A percentile compares a stretch with the other conserved stretches of the same genome.
These are phyloP conservation scores for Urocynchramus pylzowi DNA, from an alignment of 2,113 vertebrate genomes.

Conservation along the genomic window DNA sequence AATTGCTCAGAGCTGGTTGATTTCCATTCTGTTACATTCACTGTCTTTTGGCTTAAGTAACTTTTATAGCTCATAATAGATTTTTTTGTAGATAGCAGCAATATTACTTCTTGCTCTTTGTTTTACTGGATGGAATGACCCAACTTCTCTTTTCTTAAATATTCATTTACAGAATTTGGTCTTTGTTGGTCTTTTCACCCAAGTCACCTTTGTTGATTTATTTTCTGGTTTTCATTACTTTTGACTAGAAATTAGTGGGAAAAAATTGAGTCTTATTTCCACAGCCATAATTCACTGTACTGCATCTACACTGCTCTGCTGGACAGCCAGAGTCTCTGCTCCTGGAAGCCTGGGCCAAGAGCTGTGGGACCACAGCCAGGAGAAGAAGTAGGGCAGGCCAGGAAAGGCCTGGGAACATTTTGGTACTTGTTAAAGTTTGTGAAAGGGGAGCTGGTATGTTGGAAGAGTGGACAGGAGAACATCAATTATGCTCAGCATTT, in stretches of 20 bases:
- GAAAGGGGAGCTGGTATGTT: neutral
- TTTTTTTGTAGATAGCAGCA: neutral
- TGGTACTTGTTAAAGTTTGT: neutral
- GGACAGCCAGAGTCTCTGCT: neutral
- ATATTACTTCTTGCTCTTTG: neutral
- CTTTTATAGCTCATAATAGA: neutral
- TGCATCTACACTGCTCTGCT: neutral
- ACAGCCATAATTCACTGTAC: neutral
- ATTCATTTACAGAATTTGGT: neutral
- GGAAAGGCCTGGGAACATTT: conserved; percentile 5
- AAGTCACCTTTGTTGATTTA: neutral
- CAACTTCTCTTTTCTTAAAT: neutral
- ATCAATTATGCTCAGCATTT: neutral
- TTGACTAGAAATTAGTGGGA: neutral
- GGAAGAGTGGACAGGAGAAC: neutral
- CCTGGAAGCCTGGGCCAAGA: neutral
- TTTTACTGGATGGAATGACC: neutral
- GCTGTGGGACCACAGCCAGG: neutral
- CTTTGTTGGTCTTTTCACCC: neutral
- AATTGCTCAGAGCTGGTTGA: neutral
- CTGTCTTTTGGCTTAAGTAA: neutral
- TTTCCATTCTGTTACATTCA: neutral
- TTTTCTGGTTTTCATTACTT: neutral
- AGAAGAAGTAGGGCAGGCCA: conserved; percentile 3
- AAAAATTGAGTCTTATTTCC: neutral